These are phyloP conservation scores for Actias luna DNA, from an alignment of 2,888 invertebrate species.

Conservation along the genomic window DNA sequence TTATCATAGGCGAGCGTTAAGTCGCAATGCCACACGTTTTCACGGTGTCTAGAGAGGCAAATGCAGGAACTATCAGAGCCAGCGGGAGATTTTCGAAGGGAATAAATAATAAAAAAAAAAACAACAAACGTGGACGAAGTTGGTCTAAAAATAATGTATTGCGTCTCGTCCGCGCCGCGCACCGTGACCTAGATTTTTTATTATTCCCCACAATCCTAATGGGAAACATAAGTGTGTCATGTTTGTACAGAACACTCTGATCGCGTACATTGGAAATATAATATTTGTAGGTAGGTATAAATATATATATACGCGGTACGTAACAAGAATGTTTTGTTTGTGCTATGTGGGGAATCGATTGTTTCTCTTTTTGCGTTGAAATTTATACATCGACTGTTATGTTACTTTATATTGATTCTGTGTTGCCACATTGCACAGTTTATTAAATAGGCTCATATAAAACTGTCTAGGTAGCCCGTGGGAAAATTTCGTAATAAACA, in stretches of 20 bases:
- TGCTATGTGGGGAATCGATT: not conserved
- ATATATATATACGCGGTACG: not conserved
- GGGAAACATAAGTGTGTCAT: slow-evolving; percentile 7
- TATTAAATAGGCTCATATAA: too few species aligned
- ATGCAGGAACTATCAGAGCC: not conserved
- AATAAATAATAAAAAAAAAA: not conserved
- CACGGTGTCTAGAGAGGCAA: too few species aligned
- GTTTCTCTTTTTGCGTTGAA: too few species aligned
- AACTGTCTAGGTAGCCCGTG: too few species aligned
- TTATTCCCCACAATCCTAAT: slow-evolving; percentile 13
- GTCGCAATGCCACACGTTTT: too few species aligned
- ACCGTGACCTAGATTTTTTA: slow-evolving; percentile 6
- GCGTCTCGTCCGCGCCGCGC: not conserved
- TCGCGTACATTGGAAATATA: not conserved
- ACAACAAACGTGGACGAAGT: slow-evolving; percentile 4
- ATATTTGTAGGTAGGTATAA: not conserved
- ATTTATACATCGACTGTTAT: too few species aligned
- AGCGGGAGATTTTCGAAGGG: not conserved
- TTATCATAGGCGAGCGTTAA: too few species aligned
- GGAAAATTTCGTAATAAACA: too few species aligned
- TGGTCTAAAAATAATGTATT: slow-evolving; percentile 3
- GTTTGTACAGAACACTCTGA: slow-evolving; percentile 8
- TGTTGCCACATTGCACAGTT: too few species aligned
- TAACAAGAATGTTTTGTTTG: not conserved
- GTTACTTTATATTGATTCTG: too few species aligned